Evolutionary conservation across 2,888 invertebrate species (phyloP).

Genomic region (Tenthredo mesomela): DNA sequence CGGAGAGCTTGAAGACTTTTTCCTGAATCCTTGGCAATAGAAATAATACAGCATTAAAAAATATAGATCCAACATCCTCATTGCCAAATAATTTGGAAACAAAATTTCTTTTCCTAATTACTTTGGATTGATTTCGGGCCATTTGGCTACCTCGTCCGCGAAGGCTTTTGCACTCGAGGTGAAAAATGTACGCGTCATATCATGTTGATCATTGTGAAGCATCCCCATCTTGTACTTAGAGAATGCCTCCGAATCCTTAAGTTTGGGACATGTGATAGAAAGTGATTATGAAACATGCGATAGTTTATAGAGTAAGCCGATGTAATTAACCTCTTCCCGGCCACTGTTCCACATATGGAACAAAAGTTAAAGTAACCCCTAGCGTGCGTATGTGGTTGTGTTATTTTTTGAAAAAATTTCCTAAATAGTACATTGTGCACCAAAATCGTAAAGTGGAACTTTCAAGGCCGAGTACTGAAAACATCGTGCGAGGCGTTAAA

Average conservation of each 20-base stretch:
- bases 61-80: not conserved
- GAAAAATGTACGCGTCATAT: not conserved
- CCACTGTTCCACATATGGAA: no score
- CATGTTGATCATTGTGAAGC: not conserved
- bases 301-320: not conserved
- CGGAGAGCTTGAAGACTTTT: conserved; percentile 52
- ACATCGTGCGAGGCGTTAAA: no score
- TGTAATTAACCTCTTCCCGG: no score
- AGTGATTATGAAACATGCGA: not conserved
- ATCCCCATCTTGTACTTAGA: not conserved
- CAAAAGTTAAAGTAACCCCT: no score
- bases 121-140: conserved; percentile 27
- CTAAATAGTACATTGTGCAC: no score
- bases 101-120: not conserved
- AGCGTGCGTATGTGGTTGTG: no score
- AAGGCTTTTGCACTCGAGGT: not conserved
- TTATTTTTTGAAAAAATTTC: no score
- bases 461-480: no score
- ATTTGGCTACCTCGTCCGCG: not conserved
- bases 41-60: not conserved
- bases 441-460: no score
- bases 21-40: conserved; percentile 45
- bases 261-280: not conserved
- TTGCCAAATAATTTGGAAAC: not conserved
- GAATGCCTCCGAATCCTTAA: conserved; percentile 17